Evolutionary conservation across 2,888 invertebrate species (phyloP), one percentile per base, ranked within the genome.

Genomic region (Boloria euphrosyne): DNA sequence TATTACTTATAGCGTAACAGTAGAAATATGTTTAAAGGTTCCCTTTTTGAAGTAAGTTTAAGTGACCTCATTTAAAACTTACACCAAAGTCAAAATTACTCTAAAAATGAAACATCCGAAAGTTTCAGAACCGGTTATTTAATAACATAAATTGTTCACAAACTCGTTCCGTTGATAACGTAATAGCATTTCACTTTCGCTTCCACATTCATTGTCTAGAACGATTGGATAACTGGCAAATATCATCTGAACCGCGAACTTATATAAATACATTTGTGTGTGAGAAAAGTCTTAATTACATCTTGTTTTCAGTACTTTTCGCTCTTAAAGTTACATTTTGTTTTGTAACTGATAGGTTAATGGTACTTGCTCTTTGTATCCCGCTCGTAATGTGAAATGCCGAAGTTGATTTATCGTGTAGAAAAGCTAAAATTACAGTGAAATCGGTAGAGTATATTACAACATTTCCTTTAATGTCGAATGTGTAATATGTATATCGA

Each of bases 161-260:
- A 67, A 71, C 69, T 65, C 68, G 71, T 74, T 85, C 80, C 82
- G 85, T 82, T 84, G 78, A 77, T 76, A 80, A 79, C 89, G 88
- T 86, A 89, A 89, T 80, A 80, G 80, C 87, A 88, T 88, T 89
- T 86, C 84, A 88, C 89, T 91, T 90, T 90, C 90, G 80, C 88
- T 90, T 87, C 85, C 86, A 85, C 84, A 82, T 80, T 82, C 88
- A 90, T 91, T 90, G 90, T 90, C 85, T 89, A 87, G 81, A 84
- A 81, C 76, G 82, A 86, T 90, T 91, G 90, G 84, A 89, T 90
- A 90, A 90, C 87, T 80, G 74, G 82, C 75, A 80, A 87, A 89
- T 87, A 87, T 87, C 86, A 86, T 85, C 82, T 79, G 80, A 85
- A 84, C 76, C 61, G 68, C 65, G 68, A 76, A 78, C 81, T 90